These are phyloP conservation scores for Condylura cristata DNA, from an alignment of 2,113 vertebrate genomes.

Conservation along the genomic window DNA sequence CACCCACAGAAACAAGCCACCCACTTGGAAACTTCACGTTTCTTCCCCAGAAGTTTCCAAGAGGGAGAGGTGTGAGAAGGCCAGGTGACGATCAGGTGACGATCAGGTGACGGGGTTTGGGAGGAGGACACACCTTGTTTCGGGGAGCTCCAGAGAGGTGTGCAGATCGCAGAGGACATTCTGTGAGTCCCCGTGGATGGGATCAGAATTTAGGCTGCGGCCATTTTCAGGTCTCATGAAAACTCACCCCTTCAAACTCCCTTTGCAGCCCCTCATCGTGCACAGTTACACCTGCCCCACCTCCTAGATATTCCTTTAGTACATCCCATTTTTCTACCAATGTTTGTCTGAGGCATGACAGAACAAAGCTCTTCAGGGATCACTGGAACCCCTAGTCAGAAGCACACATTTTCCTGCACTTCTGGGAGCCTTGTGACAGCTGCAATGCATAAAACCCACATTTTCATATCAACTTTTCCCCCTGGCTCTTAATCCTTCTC, in stretches of 20 bases:
- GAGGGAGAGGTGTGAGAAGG: too few relatives aligned
- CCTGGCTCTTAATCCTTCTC: background rate
- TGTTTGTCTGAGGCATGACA: background rate
- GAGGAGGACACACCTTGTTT: background rate
- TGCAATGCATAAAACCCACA: background rate
- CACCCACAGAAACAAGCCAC: constrained; percentile 26
- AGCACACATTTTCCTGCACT: background rate
- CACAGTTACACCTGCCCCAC: background rate
- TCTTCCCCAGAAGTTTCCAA: background rate
- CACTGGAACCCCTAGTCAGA: background rate
- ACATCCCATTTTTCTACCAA: background rate
- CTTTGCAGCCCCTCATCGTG: background rate
- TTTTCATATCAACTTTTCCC: background rate
- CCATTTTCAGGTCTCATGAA: too few relatives aligned
- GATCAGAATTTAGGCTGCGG: background rate
- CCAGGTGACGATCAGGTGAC: background rate
- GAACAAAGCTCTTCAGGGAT: background rate
- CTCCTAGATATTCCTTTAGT: background rate
- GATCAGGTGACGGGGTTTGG: background rate
- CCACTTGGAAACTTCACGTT: background rate
- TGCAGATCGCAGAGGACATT: background rate
- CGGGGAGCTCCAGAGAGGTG: background rate
- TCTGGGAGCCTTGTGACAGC: background rate
- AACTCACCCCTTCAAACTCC: background rate
- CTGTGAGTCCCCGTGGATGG: background rate